These are phyloP conservation scores for Gallinago stenura DNA, from an alignment of 2,797 vertebrate genomes.

Conservation along the genomic window DNA sequence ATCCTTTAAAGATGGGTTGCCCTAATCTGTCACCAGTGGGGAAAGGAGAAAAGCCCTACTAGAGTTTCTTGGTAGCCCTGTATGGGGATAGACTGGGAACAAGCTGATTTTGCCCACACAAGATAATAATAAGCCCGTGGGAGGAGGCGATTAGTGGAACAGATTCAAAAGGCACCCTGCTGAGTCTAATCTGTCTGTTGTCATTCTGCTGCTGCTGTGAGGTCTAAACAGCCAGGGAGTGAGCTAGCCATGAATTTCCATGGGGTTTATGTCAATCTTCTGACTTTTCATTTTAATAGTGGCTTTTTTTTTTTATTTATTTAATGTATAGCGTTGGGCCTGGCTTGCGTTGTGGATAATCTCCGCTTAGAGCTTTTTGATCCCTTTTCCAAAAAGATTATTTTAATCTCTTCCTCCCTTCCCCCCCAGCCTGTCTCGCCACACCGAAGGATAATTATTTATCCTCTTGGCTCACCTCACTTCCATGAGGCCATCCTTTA, in stretches of 20 bases:
- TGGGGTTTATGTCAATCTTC: constrained; percentile 44
- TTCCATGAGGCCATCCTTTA: not conserved
- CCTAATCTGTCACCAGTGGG: not conserved
- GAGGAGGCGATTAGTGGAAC: not conserved
- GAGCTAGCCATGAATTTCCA: not conserved
- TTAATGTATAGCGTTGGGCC: not conserved
- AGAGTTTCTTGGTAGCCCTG: not conserved
- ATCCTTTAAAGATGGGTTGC: not conserved
- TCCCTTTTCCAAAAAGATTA: constrained; percentile 71
- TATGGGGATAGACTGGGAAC: not conserved
- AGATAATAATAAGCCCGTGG: not conserved
- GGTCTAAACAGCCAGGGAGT: not conserved
- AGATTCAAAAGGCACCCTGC: not conserved
- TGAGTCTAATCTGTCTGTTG: constrained; percentile 27
- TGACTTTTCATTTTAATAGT: constrained; percentile 23
- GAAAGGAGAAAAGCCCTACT: not conserved
- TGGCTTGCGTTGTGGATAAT: constrained; percentile 57
- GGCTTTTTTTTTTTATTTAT: not conserved
- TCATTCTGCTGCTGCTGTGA: not conserved
- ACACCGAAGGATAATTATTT: constrained; percentile 34
- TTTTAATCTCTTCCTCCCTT: constrained; percentile 50
- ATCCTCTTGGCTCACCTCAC: constrained; percentile 5
- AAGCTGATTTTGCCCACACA: not conserved
- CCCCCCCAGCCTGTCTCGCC: not conserved
- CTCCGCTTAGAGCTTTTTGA: constrained; percentile 59